A percentile compares a stretch with the other conserved stretches of the same genome.
Conservation (phyloP, 2,113 vertebrate genomes). For the Rostratula benghalensis region DNA sequence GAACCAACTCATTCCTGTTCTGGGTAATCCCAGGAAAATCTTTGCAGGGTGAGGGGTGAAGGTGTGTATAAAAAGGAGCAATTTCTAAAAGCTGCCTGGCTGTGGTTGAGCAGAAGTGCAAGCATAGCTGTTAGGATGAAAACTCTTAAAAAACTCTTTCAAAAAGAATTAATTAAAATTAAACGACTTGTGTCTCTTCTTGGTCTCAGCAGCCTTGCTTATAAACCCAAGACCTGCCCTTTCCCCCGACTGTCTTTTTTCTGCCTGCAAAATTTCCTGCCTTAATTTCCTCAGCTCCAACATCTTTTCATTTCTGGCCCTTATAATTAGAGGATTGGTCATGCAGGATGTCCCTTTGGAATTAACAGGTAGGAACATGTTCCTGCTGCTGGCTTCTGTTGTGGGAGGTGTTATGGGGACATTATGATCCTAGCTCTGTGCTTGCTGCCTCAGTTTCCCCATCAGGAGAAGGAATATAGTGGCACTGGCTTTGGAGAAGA, state of each 20-base stretch:
- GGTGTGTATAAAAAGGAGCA: background rate
- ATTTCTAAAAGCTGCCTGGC: background rate
- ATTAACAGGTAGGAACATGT: background rate
- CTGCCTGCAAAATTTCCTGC: background rate
- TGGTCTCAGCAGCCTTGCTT: background rate
- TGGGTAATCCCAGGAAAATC: background rate
- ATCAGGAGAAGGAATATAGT: background rate
- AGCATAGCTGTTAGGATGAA: background rate
- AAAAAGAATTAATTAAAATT: background rate
- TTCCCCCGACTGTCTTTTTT: background rate
- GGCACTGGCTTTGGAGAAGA: background rate
- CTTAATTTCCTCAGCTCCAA: background rate
- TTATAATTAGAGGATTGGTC: background rate
- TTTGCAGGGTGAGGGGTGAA: background rate
- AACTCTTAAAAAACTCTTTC: background rate
- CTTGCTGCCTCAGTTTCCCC: background rate
- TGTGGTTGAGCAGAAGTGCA: background rate
- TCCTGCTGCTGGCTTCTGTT: background rate
- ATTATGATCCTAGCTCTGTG: background rate
- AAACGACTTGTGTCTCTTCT: background rate
- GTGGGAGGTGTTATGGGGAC: background rate
- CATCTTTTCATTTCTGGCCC: background rate
- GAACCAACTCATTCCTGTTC: background rate
- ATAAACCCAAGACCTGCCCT: background rate
- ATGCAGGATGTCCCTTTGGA: background rate